Evolutionary conservation across 2,113 vertebrate species (phyloP).

Genomic region (Pagrus major): DNA sequence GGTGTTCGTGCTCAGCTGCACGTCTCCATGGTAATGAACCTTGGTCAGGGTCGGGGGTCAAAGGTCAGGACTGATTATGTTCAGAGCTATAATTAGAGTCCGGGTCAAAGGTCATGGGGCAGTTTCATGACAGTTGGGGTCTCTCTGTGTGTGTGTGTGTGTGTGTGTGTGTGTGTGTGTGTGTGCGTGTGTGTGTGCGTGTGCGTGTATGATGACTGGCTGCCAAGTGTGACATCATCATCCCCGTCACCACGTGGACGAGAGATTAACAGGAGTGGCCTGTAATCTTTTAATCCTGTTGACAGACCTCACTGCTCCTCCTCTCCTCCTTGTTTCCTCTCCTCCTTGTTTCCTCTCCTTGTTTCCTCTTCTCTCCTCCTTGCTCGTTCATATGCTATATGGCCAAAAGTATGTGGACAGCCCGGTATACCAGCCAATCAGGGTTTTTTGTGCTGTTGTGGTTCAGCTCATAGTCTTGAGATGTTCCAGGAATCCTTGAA

Average conservation of each 20-base stretch:
- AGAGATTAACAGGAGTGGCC: constrained; percentile 71
- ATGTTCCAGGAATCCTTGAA: neutral
- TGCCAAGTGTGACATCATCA: constrained; percentile 77
- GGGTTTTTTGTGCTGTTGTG: neutral
- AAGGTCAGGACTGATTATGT: neutral
- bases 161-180: constrained; percentile 17
- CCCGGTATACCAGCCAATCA: neutral
- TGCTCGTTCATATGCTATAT: no score
- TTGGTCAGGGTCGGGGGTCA: neutral
- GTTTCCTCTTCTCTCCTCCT: neutral
- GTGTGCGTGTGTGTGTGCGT: constrained; percentile 12
- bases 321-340: neutral
- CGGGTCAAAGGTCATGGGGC: constrained; percentile 2
- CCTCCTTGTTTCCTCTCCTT: neutral
- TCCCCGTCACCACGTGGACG: constrained; percentile 61
- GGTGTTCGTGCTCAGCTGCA: neutral
- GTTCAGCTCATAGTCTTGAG: neutral
- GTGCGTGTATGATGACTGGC: constrained; percentile 22
- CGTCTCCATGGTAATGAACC: constrained; percentile 12
- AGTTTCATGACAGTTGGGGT: neutral
- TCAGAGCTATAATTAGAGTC: neutral
- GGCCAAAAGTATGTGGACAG: neutral
- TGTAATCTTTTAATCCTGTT: constrained; percentile 79
- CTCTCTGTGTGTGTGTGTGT: no score
- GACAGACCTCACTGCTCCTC: constrained; percentile 43